Evolutionary conservation across 2,888 invertebrate genomes (phyloP).

Genomic region (Eucriotettix oculatus): DNA sequence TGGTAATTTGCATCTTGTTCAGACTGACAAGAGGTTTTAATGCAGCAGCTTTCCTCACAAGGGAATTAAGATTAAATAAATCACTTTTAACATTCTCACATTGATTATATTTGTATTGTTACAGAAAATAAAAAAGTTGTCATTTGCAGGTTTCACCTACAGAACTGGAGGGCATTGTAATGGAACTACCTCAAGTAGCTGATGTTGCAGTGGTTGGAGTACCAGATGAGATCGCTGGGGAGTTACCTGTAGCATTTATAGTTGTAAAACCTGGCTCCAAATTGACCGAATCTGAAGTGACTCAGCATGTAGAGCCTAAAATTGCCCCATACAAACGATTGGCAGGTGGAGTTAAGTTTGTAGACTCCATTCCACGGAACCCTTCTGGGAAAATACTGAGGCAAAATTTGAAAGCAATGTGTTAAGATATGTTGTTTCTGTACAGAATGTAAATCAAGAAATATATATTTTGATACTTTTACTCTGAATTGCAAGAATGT

Average conservation of each 20-base stretch:
- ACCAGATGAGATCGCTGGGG: slow-evolving; percentile 50
- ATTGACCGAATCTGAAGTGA: slow-evolving; percentile 38
- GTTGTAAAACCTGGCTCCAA: slow-evolving; percentile 39
- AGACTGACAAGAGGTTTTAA: no score
- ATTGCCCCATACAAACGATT: slow-evolving; percentile 64
- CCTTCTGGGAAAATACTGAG: slow-evolving; percentile 18
- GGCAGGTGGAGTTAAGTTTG: slow-evolving; percentile 28
- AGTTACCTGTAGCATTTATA: slow-evolving; percentile 58
- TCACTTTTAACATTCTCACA: no score
- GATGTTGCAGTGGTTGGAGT: slow-evolving; percentile 69
- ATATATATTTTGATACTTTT: no score
- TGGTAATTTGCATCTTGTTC: no score
- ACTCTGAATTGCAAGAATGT: no score
- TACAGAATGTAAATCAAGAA: no score
- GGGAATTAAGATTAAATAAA: no score
- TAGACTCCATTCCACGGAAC: slow-evolving; percentile 22
- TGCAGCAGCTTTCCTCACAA: no score
- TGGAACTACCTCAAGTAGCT: slow-evolving; percentile 50
- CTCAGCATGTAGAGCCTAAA: slow-evolving; percentile 33
- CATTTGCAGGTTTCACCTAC: slow-evolving; percentile 64
- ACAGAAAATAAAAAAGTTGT: background rate
- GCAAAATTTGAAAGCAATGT: no score
- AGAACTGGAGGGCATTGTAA: slow-evolving; percentile 61
- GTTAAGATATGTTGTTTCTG: no score
- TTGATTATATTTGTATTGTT: no score